phyloP scores from a whole-genome alignment of 2,888 invertebrate species.

The Conops quadrifasciatus region DNA sequence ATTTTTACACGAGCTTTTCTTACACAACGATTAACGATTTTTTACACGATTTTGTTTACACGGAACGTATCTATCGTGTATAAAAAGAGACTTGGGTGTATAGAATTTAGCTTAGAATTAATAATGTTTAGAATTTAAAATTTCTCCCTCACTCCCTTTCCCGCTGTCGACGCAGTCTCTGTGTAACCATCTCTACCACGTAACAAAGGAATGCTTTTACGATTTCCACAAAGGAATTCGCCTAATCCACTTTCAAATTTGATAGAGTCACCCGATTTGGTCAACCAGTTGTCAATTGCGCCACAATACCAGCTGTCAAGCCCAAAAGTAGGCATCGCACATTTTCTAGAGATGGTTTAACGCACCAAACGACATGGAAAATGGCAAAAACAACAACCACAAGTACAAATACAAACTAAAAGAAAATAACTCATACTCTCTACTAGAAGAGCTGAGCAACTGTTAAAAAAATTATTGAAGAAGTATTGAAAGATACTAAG shows the following conservation, averaged over 20 bases:
- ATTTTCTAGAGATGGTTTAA: neutral
- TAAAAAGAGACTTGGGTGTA: too few relatives aligned
- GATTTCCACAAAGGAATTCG: constrained; percentile 18
- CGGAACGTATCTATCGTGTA: too few relatives aligned
- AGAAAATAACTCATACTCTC: too few relatives aligned
- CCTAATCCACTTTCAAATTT: constrained; percentile 23
- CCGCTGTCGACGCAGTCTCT: too few relatives aligned
- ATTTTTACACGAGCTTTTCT: too few relatives aligned
- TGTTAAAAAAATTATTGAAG: neutral
- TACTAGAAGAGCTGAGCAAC: too few relatives aligned
- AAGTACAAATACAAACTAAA: neutral
- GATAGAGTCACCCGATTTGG: constrained; percentile 27
- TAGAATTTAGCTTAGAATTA: too few relatives aligned
- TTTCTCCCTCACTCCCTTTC: too few relatives aligned
- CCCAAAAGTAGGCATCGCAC: constrained; percentile 9
- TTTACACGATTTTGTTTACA: too few relatives aligned
- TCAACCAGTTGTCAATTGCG: constrained; percentile 24
- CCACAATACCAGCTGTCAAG: constrained; percentile 11
- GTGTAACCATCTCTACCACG: too few relatives aligned
- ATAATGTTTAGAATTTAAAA: too few relatives aligned
- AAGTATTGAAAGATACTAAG: neutral
- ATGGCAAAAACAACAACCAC: neutral
- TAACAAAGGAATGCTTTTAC: constrained; percentile 13
- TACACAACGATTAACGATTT: too few relatives aligned
- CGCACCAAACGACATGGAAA: neutral